Evolutionary conservation across 2,888 invertebrate species (phyloP), one percentile per base, ranked within the genome.

Genomic region (Oegoconia quadripuncta): DNA sequence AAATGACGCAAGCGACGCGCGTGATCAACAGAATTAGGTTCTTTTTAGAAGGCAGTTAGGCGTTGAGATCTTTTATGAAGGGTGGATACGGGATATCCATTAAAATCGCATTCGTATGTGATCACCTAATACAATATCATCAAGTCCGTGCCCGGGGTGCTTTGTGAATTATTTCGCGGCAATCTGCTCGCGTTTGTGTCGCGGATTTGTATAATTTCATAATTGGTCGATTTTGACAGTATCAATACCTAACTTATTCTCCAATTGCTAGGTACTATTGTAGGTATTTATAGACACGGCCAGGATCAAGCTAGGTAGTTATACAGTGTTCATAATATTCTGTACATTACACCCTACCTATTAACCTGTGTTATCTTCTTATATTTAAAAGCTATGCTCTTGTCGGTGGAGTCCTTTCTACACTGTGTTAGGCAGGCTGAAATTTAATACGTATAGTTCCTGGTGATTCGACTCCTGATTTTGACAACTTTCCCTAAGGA

Each of bases 61-160:
- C 62, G 51, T 50, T 37, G 41, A 46, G 55, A 52, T 56, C 36
- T 43, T 64, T 62, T 50, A 54, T 30, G 56, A 69, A 65, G 76
- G 70, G 64, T 39, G 48, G 43, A 46, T 49, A 49, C 48, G 51
- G 59, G 55, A 70, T 76, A 81, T 79, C 87, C 86, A 88, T 88
- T 87, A 88, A 88, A 87, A 76, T 82, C 86, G 74, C 77, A 87
- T 88, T 87, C 87, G 86, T 87, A 78, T 87, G 87, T 86, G 88
- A 88, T 88, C 87, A 80, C 86, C 82, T 87, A 84, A 88, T 88
- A 88, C 87, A 88, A 88, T 88, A 88, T 86, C 86, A 86, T 86
- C 84, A 82, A 83, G 83, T 83, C 77, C 74, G 50, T 51, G 70
- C 74, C 61, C 57, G 63, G 83, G 83, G 78, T 64, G 79, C 76